These are phyloP conservation scores for Macquaria australasica DNA, from an alignment of 2,113 vertebrate genomes.

Conservation along the genomic window DNA sequence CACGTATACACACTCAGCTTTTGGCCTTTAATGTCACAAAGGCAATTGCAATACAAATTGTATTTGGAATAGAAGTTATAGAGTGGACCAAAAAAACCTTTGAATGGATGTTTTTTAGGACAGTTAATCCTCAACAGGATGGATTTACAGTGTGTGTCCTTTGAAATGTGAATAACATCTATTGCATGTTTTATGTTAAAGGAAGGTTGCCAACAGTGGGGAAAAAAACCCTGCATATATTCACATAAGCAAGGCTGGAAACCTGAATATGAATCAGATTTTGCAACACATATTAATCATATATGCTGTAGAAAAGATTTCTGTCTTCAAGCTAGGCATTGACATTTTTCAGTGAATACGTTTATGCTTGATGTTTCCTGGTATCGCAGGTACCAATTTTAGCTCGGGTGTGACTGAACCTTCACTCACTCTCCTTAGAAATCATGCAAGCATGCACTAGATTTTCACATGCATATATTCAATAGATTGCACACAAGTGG, in stretches of 20 bases:
- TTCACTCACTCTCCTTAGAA: neutral
- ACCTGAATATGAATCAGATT: neutral
- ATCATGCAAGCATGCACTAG: neutral
- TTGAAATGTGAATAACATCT: neutral
- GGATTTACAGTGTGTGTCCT: neutral
- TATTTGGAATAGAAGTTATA: neutral
- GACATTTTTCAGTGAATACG: slow-evolving; percentile 8
- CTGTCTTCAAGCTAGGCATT: neutral
- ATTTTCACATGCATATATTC: slow-evolving; percentile 8
- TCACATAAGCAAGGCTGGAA: neutral
- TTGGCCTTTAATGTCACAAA: slow-evolving; percentile 29
- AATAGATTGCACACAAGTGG: neutral
- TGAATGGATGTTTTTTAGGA: neutral
- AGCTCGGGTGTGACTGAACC: neutral
- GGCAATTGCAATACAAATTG: neutral
- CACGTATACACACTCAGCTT: slow-evolving; percentile 14
- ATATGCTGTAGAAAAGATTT: neutral
- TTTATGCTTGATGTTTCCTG: neutral
- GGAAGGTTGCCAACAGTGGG: neutral
- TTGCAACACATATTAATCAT: slow-evolving; percentile 1
- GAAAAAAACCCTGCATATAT: neutral
- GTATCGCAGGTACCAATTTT: neutral
- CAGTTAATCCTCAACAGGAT: neutral
- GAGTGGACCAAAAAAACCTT: neutral
- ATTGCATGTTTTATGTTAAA: neutral